These are phyloP conservation scores for Tenthredo mesomela DNA, from an alignment of 2,888 invertebrate species.

Conservation along the genomic window DNA sequence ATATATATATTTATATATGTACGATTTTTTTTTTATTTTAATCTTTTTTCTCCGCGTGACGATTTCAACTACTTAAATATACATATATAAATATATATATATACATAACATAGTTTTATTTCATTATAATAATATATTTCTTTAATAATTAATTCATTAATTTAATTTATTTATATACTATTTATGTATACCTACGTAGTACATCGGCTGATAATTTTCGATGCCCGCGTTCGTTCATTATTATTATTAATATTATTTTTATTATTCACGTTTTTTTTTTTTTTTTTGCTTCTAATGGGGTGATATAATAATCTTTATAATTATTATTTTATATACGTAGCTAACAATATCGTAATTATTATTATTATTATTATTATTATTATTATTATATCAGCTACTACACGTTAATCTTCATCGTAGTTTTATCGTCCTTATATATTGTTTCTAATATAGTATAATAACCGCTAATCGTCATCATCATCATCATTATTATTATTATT, in stretches of 20 bases:
- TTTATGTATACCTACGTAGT: neutral
- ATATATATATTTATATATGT: no score
- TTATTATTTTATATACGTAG: neutral
- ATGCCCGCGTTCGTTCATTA: slow-evolving; percentile 18
- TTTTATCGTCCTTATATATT: neutral
- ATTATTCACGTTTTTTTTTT: slow-evolving; percentile 1
- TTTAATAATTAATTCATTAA: neutral
- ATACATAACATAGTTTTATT: neutral
- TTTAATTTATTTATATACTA: neutral
- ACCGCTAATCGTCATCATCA: neutral
- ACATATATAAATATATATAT: no score
- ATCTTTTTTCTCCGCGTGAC: neutral
- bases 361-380: neutral
- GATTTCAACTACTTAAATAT: slow-evolving; percentile 15
- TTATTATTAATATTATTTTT: neutral
- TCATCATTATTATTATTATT: neutral
- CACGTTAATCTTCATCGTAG: neutral
- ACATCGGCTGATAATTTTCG: slow-evolving; percentile 46
- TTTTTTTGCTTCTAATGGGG: neutral
- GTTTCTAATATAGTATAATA: neutral
- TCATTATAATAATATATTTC: neutral
- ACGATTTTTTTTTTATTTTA: neutral
- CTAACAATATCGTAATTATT: slow-evolving; percentile 1
- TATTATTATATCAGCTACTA: neutral
- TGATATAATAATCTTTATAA: neutral